Conservation (phyloP, 37 sponge, comb jelly and placozoan species). For the Lycopodina hypogea region DNA sequence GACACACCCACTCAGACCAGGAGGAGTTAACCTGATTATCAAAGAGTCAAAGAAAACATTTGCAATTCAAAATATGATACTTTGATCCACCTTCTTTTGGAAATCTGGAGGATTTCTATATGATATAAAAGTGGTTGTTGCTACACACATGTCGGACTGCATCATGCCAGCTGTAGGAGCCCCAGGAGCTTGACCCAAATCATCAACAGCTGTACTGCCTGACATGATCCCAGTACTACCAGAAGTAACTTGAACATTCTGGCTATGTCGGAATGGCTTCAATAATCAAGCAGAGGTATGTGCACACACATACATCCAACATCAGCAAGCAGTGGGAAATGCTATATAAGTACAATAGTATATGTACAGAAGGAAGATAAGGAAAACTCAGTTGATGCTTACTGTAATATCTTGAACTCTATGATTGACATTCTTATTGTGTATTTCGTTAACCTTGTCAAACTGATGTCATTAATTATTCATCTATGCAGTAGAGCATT, state of each 20-base stretch:
- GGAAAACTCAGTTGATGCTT: neutral
- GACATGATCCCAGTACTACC: conserved; percentile 9
- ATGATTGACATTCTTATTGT: too few relatives aligned
- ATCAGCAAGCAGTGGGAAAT: neutral
- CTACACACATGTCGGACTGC: neutral
- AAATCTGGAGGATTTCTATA: conserved; percentile 93
- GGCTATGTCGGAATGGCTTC: conserved; percentile 69
- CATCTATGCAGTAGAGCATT: too few relatives aligned
- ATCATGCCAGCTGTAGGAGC: conserved; percentile 27
- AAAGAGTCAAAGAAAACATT: neutral
- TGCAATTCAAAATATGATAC: neutral
- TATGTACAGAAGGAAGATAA: neutral
- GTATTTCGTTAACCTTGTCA: too few relatives aligned
- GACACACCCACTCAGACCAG: conserved; percentile 94
- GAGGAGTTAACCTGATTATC: conserved; percentile 76
- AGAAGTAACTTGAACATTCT: conserved; percentile 35
- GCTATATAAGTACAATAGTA: neutral
- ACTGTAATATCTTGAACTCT: too few relatives aligned
- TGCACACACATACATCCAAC: neutral
- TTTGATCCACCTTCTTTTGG: conserved; percentile 72
- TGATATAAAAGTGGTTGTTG: conserved; percentile 48
- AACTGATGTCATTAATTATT: too few relatives aligned
- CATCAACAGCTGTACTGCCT: conserved; percentile 1
- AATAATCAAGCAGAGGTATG: conserved; percentile 69
- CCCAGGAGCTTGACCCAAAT: conserved; percentile 52